Conservation (phyloP, 2,888 invertebrate genomes). For the Platypus cylindrus region DNA sequence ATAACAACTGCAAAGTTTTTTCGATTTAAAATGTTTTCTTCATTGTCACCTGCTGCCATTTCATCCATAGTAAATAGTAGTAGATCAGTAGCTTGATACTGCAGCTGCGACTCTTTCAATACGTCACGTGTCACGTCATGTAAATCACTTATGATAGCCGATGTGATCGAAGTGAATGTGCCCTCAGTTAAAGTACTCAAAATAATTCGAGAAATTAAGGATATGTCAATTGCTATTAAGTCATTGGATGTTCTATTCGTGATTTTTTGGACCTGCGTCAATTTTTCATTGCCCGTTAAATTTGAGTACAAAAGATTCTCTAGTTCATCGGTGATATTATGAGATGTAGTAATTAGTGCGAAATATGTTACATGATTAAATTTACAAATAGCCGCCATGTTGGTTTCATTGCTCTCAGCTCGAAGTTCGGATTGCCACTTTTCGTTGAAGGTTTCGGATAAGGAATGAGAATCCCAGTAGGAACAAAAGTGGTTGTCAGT, state of each 20-base stretch:
- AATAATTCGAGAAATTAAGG: conserved; percentile 20
- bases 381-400: conserved; percentile 10
- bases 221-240: conserved; percentile 20
- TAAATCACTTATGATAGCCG: conserved; percentile 40
- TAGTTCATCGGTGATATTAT: conserved; percentile 16
- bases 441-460: conserved; percentile 7
- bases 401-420: not conserved
- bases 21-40: conserved; percentile 24
- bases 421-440: conserved; percentile 11
- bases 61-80: conserved; percentile 17
- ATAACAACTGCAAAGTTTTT: conserved; percentile 38
- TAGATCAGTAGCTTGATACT: conserved; percentile 18
- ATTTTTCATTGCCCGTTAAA: conserved; percentile 12
- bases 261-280: conserved; percentile 10
- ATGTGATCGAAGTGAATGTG: conserved; percentile 29
- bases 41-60: conserved; percentile 12
- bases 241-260: conserved; percentile 2
- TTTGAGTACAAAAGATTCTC: conserved; percentile 15
- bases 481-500: conserved; percentile 8
- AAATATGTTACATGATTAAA: conserved; percentile 17
- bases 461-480: conserved; percentile 16
- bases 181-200: conserved; percentile 4
- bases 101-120: conserved; percentile 17
- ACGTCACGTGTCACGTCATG: conserved; percentile 14
- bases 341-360: conserved; percentile 11